phyloP scores from a whole-genome alignment of 2,888 invertebrate species.

The Sipha maydis region DNA sequence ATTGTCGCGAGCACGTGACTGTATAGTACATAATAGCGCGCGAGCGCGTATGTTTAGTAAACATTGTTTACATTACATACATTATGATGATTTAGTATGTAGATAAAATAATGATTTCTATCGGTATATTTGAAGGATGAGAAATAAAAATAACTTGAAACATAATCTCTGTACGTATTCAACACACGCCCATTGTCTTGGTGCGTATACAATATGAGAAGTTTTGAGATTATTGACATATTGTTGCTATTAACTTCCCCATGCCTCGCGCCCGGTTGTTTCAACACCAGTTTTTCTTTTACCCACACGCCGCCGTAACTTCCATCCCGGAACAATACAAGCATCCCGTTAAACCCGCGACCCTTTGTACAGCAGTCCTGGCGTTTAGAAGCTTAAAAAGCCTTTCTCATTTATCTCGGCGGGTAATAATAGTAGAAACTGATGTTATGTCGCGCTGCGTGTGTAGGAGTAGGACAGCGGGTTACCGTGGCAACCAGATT shows the following conservation, averaged over 20 bases:
- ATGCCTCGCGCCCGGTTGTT: neutral
- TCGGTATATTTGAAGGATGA: neutral
- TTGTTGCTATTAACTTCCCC: conserved; percentile 36
- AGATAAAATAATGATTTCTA: neutral
- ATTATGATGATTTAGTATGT: too few relatives aligned
- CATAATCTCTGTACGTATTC: neutral
- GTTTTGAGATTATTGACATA: conserved; percentile 26
- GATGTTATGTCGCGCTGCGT: conserved; percentile 58
- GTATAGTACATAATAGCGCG: neutral
- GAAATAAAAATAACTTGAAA: conserved; percentile 11
- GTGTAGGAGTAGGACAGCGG: conserved; percentile 32
- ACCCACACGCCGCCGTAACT: neutral
- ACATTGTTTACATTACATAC: neutral
- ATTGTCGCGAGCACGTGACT: too few relatives aligned
- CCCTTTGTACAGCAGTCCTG: conserved; percentile 27
- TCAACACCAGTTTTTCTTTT: conserved; percentile 46
- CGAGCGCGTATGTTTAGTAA: too few relatives aligned
- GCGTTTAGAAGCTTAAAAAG: conserved; percentile 58
- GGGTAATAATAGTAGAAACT: conserved; percentile 61
- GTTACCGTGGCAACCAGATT: conserved; percentile 59
- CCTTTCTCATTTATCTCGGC: conserved; percentile 61
- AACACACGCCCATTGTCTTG: neutral
- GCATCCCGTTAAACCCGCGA: conserved; percentile 28
- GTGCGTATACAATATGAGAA: neutral
- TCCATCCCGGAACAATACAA: conserved; percentile 32